These are phyloP conservation scores for Macroramphosus scolopax DNA, from an alignment of 2,797 vertebrate species.

Conservation along the genomic window DNA sequence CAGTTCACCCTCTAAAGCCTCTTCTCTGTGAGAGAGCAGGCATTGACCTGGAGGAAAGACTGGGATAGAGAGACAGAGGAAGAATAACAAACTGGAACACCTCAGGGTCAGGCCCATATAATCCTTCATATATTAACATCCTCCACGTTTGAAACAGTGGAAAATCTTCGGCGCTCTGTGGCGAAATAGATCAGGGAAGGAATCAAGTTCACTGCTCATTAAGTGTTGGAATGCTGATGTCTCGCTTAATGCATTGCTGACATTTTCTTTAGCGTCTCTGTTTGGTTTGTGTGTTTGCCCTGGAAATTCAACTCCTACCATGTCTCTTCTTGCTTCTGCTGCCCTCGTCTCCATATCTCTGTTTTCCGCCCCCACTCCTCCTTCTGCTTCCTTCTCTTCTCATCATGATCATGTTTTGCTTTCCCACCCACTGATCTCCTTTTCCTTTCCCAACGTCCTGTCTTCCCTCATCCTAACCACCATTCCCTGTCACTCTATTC, in stretches of 20 bases:
- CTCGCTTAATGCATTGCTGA: slow-evolving; percentile 27
- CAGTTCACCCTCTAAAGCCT: slow-evolving; percentile 34
- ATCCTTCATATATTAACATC: slow-evolving; percentile 63
- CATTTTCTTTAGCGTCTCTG: slow-evolving; percentile 6
- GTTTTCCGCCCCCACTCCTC: slow-evolving; percentile 58
- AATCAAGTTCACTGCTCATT: slow-evolving; percentile 34
- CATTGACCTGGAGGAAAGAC: slow-evolving; percentile 41
- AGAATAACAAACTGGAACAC: slow-evolving; percentile 58
- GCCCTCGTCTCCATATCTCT: slow-evolving; percentile 67
- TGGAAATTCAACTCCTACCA: slow-evolving; percentile 40
- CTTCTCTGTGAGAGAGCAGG: slow-evolving; percentile 39
- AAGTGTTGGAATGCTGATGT: slow-evolving; percentile 45
- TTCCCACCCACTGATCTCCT: slow-evolving; percentile 67
- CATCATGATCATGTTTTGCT: slow-evolving; percentile 76
- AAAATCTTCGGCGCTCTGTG: slow-evolving; percentile 28
- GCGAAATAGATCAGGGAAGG: slow-evolving; percentile 39
- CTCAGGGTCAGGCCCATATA: slow-evolving; percentile 50
- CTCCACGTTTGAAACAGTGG: slow-evolving; percentile 16
- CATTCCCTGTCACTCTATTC: slow-evolving; percentile 30
- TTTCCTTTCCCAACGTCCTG: slow-evolving; percentile 65
- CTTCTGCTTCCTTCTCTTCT: slow-evolving; percentile 61
- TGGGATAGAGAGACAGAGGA: slow-evolving; percentile 27
- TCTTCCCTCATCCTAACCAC: slow-evolving; percentile 34
- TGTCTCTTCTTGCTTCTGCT: slow-evolving; percentile 44
- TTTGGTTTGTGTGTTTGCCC: slow-evolving; percentile 46